A percentile compares a stretch with the other conserved stretches of the same genome.
phyloP scores from a whole-genome alignment of 2,888 invertebrate species.

The Pyrrhosoma nymphula region DNA sequence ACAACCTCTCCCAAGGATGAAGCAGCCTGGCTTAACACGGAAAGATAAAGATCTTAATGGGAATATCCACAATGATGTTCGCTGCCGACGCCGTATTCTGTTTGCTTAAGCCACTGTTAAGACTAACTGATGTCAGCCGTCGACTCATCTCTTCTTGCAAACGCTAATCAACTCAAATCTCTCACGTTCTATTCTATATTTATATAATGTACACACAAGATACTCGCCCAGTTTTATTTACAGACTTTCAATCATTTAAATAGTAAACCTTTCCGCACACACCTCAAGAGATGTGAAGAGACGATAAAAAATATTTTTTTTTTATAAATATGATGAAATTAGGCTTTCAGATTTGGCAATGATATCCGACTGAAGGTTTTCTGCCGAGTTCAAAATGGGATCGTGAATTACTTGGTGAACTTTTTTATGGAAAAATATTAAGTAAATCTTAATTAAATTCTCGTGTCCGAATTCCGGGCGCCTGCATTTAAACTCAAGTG shows the following conservation, averaged over 20 bases:
- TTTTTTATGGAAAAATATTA: too few species aligned
- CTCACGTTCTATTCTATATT: not conserved
- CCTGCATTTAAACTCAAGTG: too few species aligned
- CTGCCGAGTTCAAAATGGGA: not conserved
- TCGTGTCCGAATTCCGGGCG: too few species aligned
- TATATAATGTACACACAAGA: not conserved
- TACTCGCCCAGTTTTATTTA: not conserved
- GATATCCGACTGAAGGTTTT: not conserved
- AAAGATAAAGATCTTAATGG: not conserved
- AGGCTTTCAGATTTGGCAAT: not conserved
- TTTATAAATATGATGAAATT: not conserved
- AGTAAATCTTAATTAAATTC: too few species aligned
- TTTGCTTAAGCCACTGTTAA: not conserved
- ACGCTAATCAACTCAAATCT: not conserved
- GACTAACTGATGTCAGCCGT: not conserved
- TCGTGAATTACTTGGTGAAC: not conserved
- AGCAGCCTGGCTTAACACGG: too few species aligned
- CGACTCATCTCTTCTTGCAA: not conserved
- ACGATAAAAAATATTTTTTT: not conserved
- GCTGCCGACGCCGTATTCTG: not conserved
- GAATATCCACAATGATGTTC: not conserved
- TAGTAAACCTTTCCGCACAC: not conserved
- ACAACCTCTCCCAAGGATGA: too few species aligned
- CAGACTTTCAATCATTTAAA: not conserved
- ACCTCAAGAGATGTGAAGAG: not conserved